Percentiles rank a stretch among this genome's conserved stretches.
Conservation (phyloP, 2,888 invertebrate species). For the Andrena praecox region DNA sequence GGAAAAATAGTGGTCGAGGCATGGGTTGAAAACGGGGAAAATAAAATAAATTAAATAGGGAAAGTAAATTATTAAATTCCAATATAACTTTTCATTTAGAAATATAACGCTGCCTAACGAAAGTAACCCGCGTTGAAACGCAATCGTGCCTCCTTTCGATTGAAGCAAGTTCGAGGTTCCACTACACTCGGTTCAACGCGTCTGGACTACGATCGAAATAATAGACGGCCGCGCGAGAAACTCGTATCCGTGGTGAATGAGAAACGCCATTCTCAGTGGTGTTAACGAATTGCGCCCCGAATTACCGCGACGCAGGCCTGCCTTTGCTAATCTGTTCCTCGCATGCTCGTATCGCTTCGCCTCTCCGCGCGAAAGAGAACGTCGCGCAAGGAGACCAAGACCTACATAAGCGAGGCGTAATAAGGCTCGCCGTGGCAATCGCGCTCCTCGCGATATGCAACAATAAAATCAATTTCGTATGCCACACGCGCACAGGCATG, state of each 20-base stretch:
- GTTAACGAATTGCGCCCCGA: constrained; percentile 44
- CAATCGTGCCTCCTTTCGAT: no score
- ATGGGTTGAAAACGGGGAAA: no score
- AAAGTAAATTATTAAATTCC: no score
- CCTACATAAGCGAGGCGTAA: constrained; percentile 46
- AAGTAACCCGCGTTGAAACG: no score
- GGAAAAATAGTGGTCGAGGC: no score
- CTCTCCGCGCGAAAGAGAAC: constrained; percentile 51
- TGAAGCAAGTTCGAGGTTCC: no score
- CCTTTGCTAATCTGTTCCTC: constrained; percentile 55
- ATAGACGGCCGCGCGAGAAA: constrained; percentile 4
- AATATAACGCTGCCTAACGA: no score
- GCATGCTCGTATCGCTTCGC: constrained; percentile 43
- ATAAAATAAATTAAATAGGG: no score
- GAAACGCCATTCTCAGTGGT: constrained; percentile 22
- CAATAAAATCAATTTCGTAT: constrained; percentile 41
- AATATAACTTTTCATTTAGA: no score
- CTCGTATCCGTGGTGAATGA: constrained; percentile 1
- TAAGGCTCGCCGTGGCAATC: constrained; percentile 44
- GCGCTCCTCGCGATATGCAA: constrained; percentile 18
- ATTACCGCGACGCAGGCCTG: constrained; percentile 36
- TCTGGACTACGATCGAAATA: background rate
- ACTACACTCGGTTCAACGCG: background rate
- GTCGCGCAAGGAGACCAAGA: constrained; percentile 55
- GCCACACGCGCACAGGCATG: background rate